phyloP scores from a whole-genome alignment of 2,888 invertebrate species.

The Drosophila paramelanica region DNA sequence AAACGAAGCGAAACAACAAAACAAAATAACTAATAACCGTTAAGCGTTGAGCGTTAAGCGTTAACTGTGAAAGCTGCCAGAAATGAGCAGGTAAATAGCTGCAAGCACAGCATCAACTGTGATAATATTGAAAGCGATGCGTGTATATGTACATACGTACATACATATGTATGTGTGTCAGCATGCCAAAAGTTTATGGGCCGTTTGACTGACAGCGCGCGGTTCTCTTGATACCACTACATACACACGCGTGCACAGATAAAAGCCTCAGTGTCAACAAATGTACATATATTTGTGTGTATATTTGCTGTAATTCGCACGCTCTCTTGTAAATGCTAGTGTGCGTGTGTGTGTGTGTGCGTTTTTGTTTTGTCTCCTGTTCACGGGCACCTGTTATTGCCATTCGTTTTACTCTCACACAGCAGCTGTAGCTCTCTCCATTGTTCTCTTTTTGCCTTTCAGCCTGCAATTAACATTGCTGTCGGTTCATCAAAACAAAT shows the following conservation, averaged over 20 bases:
- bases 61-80: conserved; percentile 54
- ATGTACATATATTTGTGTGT: neutral
- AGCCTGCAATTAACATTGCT: conserved; percentile 14
- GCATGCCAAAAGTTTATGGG: conserved; percentile 60
- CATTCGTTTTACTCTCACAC: conserved; percentile 7
- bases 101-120: conserved; percentile 23
- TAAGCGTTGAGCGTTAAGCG: neutral
- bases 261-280: conserved; percentile 42
- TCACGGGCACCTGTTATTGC: conserved; percentile 50
- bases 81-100: conserved; percentile 39
- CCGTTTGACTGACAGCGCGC: conserved; percentile 14
- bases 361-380: conserved; percentile 32
- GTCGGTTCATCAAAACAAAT: conserved; percentile 30
- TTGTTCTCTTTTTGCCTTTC: neutral
- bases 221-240: conserved; percentile 19
- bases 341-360: conserved; percentile 8
- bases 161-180: conserved; percentile 54
- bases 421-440: conserved; percentile 2
- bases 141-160: neutral
- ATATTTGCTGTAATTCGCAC: conserved; percentile 40
- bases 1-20: neutral
- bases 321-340: conserved; percentile 31
- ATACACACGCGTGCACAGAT: neutral
- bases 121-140: conserved; percentile 22
- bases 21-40: conserved; percentile 11